Evolutionary conservation across 2,113 vertebrate species (phyloP), one percentile per base, ranked within the genome.

Genomic region (Aphyosemion australe): DNA sequence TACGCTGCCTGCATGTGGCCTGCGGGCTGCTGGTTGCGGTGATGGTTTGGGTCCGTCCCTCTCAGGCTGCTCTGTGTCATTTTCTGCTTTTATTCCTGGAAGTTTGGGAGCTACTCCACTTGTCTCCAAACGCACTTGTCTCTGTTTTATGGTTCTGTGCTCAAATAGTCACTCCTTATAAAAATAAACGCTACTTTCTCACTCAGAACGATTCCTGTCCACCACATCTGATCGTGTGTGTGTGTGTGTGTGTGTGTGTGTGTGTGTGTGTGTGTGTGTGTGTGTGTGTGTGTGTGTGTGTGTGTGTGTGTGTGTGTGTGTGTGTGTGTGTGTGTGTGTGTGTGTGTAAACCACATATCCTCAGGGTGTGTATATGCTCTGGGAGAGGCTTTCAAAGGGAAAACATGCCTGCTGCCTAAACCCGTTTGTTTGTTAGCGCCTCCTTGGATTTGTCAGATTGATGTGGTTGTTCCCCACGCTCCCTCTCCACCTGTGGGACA

Each of bases 1-100:
- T 90, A 87, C 67, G 32, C 72, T 43, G 74, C 54, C 61, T 83
- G 37, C 63, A 86, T 90, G 86, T 78, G 88, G 88, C 84, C 77
- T 87, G 87, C 59, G 87, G 88, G 76, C 76, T 77, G 69, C 65
- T 73, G 76, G 48, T 65, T 87, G 86, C 56, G 86, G 87, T 76
- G 83, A 79, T 79, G 87, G 79, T 76, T 81, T 65, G 80, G 76
- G 78, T 82, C 72, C 78, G 49, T 76, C 69, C 61, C 18, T 63
- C 37, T n/a, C 37, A 32, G 59, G 67, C 50, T 61, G 67, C 69
- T 80, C 56, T 64, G 58, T 10, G 31, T 80, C 73, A 49, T 73
- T 59, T 66, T 82, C 45, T 11, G 18, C 42, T 47, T 60, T 57
- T 19, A 69, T 61, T 61, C 63, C 51, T 75, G 79, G 75, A 78